A percentile compares a stretch with the other conserved stretches of the same genome.
Conservation (phyloP, 2,888 invertebrate genomes). For the Patella caerulea region DNA sequence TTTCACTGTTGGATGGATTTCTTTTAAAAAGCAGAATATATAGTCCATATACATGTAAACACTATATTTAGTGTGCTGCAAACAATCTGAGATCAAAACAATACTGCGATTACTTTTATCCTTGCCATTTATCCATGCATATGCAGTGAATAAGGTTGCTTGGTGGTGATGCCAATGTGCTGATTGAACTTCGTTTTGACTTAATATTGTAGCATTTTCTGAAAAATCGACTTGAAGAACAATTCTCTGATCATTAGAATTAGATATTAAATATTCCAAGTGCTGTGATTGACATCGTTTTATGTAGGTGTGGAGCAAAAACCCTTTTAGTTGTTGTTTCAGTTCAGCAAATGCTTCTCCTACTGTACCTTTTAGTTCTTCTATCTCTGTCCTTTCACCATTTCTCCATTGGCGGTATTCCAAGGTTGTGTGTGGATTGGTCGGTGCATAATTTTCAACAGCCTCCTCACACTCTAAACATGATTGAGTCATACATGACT, state of each 20-base stretch:
- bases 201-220: constrained; percentile 3
- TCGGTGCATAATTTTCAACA: not conserved
- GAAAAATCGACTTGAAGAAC: not conserved
- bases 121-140: not conserved
- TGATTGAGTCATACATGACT: not conserved
- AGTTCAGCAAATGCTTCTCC: not conserved
- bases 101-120: not conserved
- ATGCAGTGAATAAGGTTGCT: not conserved
- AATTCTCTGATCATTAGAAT: not conserved
- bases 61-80: not conserved
- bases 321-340: not conserved
- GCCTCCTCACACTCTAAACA: not conserved
- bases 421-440: not conserved
- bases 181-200: not conserved
- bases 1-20: not conserved
- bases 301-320: not conserved
- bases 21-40: not conserved
- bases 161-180: not conserved
- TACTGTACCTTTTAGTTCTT: not conserved
- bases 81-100: not conserved
- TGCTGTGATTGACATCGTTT: not conserved
- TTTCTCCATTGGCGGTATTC: not conserved
- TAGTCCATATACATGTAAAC: not conserved
- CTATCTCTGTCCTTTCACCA: not conserved
- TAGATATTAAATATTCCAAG: not conserved